Evolutionary conservation across 53 echinoderm and acorn worm genomes (phyloP).

Genomic region (Henricia sp.): DNA sequence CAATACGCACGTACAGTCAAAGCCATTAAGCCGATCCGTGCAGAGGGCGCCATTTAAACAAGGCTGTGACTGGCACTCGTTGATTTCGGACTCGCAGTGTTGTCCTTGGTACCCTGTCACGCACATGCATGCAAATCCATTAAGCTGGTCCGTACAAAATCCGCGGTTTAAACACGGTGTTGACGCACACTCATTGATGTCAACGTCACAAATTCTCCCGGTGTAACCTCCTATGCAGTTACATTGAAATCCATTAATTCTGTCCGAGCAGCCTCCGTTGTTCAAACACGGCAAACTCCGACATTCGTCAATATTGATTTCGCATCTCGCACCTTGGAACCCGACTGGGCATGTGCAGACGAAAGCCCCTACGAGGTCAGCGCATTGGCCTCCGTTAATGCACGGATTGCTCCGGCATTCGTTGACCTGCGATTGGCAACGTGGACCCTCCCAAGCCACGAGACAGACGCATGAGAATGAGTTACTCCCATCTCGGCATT

Average conservation of each 20-base stretch:
- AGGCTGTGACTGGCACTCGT: slow-evolving; percentile 89
- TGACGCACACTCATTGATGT: slow-evolving; percentile 89
- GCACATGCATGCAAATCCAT: slow-evolving; percentile 75
- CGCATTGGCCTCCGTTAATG: slow-evolving; percentile 74
- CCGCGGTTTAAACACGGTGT: slow-evolving; percentile 81
- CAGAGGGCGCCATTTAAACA: slow-evolving; percentile 81
- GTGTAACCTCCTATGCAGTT: slow-evolving; percentile 69
- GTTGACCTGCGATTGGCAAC: slow-evolving; percentile 75
- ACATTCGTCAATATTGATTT: slow-evolving; percentile 85
- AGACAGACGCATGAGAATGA: slow-evolving; percentile 80
- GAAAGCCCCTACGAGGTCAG: slow-evolving; percentile 80
- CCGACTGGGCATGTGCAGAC: slow-evolving; percentile 79
- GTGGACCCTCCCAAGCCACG: slow-evolving; percentile 84
- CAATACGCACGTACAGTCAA: slow-evolving; percentile 73
- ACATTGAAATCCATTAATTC: slow-evolving; percentile 75
- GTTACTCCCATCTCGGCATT: slow-evolving; percentile 85
- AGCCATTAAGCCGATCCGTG: slow-evolving; percentile 68
- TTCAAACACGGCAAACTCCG: slow-evolving; percentile 82
- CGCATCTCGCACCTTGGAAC: slow-evolving; percentile 77
- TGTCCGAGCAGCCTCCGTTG: slow-evolving; percentile 74
- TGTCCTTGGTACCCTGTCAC: slow-evolving; percentile 71
- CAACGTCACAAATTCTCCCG: slow-evolving; percentile 70
- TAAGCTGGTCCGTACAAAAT: slow-evolving; percentile 73
- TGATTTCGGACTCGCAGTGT: slow-evolving; percentile 71
- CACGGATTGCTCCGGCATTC: slow-evolving; percentile 91